Conservation (phyloP, 2,888 invertebrate species). For the Alcis repandata region DNA sequence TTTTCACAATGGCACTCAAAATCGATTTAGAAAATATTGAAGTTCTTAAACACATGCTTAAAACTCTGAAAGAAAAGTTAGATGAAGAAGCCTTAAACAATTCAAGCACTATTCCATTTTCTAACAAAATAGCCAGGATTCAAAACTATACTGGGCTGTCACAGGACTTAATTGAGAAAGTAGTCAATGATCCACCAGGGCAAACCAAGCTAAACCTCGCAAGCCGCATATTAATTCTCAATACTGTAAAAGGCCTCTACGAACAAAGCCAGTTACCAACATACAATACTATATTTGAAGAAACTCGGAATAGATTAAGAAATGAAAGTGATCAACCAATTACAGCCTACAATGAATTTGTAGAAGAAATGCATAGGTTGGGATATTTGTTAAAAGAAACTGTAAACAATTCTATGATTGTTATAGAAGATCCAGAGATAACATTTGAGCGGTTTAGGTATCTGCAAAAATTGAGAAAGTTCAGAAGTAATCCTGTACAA, state of each 20-base stretch:
- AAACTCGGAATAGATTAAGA: slow-evolving; percentile 33
- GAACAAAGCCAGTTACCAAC: slow-evolving; percentile 22
- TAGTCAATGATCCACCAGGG: neutral
- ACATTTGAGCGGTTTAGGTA: slow-evolving; percentile 63
- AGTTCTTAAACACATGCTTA: slow-evolving; percentile 5
- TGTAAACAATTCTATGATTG: slow-evolving; percentile 43
- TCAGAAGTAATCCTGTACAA: slow-evolving; percentile 40
- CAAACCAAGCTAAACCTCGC: neutral
- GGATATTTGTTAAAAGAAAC: slow-evolving; percentile 55
- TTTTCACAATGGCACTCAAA: slow-evolving; percentile 2
- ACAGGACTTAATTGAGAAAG: neutral
- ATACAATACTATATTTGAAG: slow-evolving; percentile 18
- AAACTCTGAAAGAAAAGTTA: slow-evolving; percentile 14
- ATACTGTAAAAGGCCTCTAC: slow-evolving; percentile 46
- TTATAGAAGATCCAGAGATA: slow-evolving; percentile 64
- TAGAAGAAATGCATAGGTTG: slow-evolving; percentile 46
- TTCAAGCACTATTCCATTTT: neutral
- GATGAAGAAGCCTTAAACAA: slow-evolving; percentile 15
- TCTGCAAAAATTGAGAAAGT: slow-evolving; percentile 57
- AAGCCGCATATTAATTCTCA: slow-evolving; percentile 44
- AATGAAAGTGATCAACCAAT: slow-evolving; percentile 19
- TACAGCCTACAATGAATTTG: slow-evolving; percentile 28
- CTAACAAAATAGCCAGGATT: slow-evolving; percentile 13
- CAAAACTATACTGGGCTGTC: slow-evolving; percentile 21
- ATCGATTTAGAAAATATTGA: slow-evolving; percentile 5